A percentile compares a stretch with the other conserved stretches of the same genome.
phyloP scores from a whole-genome alignment of 2,113 vertebrate species.

The Calyptommatus sinebrachiatus region DNA sequence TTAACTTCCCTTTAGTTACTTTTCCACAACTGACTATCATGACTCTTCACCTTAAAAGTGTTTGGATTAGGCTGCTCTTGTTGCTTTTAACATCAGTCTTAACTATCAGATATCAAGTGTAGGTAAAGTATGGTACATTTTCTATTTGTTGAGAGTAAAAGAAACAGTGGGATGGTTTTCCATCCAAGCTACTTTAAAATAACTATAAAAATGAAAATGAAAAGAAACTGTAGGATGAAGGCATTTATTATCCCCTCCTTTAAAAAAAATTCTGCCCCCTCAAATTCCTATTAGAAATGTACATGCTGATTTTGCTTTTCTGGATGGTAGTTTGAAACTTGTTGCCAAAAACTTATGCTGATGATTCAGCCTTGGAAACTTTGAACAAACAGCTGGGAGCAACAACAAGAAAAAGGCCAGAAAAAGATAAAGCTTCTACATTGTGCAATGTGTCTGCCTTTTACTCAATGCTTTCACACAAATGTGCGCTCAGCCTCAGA shows the following conservation, averaged over 20 bases:
- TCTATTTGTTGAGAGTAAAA: not conserved
- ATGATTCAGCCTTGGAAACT: conserved; percentile 6
- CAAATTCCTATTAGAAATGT: not conserved
- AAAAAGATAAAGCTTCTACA: not conserved
- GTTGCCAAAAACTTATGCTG: conserved; percentile 9
- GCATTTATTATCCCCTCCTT: not conserved
- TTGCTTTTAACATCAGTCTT: too few species aligned
- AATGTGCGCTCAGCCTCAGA: not conserved
- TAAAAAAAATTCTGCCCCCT: not conserved
- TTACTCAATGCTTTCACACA: not conserved
- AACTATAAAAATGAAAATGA: not conserved
- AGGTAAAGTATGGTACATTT: not conserved
- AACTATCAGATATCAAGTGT: not conserved
- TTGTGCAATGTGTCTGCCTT: not conserved
- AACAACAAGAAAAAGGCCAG: not conserved
- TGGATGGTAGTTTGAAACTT: not conserved
- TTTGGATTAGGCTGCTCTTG: too few species aligned
- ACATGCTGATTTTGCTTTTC: not conserved
- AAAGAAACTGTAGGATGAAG: not conserved
- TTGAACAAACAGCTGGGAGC: conserved; percentile 8
- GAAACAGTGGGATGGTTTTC: too few species aligned
- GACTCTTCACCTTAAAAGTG: too few species aligned
- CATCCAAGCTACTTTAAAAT: not conserved
- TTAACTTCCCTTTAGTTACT: not conserved
- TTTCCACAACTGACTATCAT: not conserved